Evolutionary conservation across 1,140 invertebrate species (phyloP).

Genomic region (Scaptomyza montana): DNA sequence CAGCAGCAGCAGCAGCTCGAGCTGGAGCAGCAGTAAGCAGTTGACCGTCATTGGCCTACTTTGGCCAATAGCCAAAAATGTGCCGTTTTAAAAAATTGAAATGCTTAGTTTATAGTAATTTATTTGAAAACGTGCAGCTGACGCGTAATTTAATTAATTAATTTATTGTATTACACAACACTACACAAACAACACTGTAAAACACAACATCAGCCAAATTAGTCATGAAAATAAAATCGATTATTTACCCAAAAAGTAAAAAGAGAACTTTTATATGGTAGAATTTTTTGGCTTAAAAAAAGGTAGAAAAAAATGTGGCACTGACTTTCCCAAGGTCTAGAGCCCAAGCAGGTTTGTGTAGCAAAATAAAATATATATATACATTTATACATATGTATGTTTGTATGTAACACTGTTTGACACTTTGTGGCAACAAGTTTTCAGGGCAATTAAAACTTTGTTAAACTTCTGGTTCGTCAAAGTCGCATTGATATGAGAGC

Average conservation of each 20-base stretch:
- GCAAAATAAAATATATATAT: no score
- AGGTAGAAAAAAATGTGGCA: conserved; percentile 46
- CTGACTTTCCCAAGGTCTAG: conserved; percentile 57
- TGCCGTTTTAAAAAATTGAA: conserved; percentile 67
- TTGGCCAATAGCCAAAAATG: conserved; percentile 52
- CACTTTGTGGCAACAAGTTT: conserved; percentile 41
- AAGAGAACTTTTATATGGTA: background rate
- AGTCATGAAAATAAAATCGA: conserved; percentile 70
- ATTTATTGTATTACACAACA: conserved; percentile 62
- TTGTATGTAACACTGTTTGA: conserved; percentile 35
- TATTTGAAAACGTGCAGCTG: conserved; percentile 59
- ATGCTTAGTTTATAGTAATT: conserved; percentile 68
- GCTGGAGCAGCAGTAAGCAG: conserved; percentile 28
- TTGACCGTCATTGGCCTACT: conserved; percentile 7
- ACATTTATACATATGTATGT: no score
- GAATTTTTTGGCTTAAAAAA: background rate
- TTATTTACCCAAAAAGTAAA: conserved; percentile 23
- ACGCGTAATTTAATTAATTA: conserved; percentile 71
- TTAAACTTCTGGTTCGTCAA: conserved; percentile 43
- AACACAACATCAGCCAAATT: conserved; percentile 33
- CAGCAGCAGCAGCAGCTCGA: conserved; percentile 28
- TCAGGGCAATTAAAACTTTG: conserved; percentile 61
- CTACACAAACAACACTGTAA: conserved; percentile 8
- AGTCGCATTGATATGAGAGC: conserved; percentile 21
- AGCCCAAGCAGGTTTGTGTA: conserved; percentile 14